Conservation (phyloP, 2,797 vertebrate species). For the Acipenser ruthenus region DNA sequence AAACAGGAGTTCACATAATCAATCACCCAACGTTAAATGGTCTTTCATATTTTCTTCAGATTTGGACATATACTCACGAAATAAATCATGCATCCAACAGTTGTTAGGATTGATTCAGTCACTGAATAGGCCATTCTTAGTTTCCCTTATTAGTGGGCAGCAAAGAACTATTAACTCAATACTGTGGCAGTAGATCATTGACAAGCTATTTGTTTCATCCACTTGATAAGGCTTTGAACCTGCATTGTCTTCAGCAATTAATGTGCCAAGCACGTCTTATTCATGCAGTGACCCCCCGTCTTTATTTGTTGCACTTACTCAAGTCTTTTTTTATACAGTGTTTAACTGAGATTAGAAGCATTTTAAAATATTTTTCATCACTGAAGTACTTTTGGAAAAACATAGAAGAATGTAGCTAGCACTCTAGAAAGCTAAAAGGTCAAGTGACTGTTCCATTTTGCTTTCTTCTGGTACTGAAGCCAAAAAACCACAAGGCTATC, state of each 20-base stretch:
- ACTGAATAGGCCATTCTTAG: background rate
- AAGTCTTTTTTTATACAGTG: no score
- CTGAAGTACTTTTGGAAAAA: no score
- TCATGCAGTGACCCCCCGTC: no score
- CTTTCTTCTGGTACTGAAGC: background rate
- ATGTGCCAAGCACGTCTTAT: no score
- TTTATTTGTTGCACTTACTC: no score
- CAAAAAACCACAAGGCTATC: no score
- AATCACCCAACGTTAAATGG: constrained; percentile 14
- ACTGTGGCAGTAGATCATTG: background rate
- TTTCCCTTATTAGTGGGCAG: background rate
- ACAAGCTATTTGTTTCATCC: background rate
- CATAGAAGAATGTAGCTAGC: no score
- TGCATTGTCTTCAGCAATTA: no score
- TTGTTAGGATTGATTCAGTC: background rate
- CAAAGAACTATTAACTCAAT: background rate
- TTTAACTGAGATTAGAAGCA: no score
- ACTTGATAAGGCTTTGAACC: background rate
- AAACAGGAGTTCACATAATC: constrained; percentile 32
- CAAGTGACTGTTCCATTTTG: background rate
- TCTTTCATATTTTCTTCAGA: constrained; percentile 11
- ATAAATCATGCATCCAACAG: background rate
- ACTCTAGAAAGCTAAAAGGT: background rate
- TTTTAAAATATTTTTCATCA: no score
- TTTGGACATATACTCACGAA: background rate